These are phyloP conservation scores for Gopherus evgoodei DNA, from an alignment of 2,113 vertebrate genomes.

Conservation along the genomic window DNA sequence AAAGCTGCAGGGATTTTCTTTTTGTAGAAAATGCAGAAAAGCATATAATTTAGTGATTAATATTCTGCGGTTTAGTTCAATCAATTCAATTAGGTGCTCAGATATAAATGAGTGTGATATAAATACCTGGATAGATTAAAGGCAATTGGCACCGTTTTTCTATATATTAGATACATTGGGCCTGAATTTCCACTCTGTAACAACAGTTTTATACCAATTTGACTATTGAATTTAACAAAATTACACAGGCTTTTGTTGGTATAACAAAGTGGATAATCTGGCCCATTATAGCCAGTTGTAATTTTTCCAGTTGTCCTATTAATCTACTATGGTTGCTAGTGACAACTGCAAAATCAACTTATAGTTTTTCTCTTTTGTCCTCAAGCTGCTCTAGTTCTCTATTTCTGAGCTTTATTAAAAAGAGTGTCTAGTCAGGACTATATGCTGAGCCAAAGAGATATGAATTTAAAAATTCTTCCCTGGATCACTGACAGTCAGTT, in stretches of 20 bases:
- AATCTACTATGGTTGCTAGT: background rate
- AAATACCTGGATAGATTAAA: background rate
- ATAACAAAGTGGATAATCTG: background rate
- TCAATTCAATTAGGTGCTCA: background rate
- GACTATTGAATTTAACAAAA: background rate
- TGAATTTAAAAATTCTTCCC: background rate
- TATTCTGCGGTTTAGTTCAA: background rate
- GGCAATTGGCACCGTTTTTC: fast-evolving
- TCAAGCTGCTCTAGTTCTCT: background rate
- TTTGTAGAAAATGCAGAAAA: background rate
- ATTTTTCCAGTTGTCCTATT: slow-evolving; percentile 6
- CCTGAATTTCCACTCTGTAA: background rate
- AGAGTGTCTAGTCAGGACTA: background rate
- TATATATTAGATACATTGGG: background rate
- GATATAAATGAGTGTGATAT: background rate
- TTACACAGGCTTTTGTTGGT: background rate
- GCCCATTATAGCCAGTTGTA: background rate
- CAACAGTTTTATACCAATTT: background rate
- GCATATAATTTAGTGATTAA: background rate
- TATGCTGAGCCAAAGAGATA: background rate
- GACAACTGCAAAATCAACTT: background rate
- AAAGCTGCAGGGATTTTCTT: background rate
- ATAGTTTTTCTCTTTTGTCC: fast-evolving
- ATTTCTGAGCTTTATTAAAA: background rate
- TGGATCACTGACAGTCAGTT: background rate